phyloP scores from a whole-genome alignment of 2,797 vertebrate species.

The Halcyon chelicuti region DNA sequence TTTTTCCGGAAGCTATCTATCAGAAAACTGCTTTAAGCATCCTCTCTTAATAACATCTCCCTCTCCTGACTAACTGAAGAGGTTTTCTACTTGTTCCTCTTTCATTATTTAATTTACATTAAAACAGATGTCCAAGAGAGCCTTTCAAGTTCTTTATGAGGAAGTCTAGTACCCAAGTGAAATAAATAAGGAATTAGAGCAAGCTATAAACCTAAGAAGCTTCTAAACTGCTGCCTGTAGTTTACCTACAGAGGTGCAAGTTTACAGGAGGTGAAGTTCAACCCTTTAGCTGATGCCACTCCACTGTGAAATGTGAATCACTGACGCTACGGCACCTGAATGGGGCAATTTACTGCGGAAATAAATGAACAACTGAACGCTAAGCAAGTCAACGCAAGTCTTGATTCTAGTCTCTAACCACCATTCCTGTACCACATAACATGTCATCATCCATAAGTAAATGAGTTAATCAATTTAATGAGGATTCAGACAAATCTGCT shows the following conservation, averaged over 20 bases:
- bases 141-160: neutral
- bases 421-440: conserved; percentile 70
- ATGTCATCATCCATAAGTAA: conserved; percentile 88
- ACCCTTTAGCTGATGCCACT: neutral
- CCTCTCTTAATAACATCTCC: neutral
- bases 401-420: conserved; percentile 51
- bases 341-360: neutral
- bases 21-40: neutral
- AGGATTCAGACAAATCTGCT: conserved; percentile 83
- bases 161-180: neutral
- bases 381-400: conserved; percentile 30
- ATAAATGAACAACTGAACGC: conserved; percentile 27
- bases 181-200: neutral
- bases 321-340: neutral
- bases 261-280: neutral
- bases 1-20: neutral
- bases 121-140: neutral
- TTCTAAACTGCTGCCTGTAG: neutral
- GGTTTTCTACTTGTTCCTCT: neutral
- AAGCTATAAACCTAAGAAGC: neutral
- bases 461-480: conserved; percentile 93
- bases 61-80: neutral
- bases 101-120: neutral
- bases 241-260: neutral
- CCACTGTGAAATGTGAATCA: neutral